Base-by-base conservation (phyloP, 1,140 invertebrate genomes). In the Magallana angulata region DNA sequence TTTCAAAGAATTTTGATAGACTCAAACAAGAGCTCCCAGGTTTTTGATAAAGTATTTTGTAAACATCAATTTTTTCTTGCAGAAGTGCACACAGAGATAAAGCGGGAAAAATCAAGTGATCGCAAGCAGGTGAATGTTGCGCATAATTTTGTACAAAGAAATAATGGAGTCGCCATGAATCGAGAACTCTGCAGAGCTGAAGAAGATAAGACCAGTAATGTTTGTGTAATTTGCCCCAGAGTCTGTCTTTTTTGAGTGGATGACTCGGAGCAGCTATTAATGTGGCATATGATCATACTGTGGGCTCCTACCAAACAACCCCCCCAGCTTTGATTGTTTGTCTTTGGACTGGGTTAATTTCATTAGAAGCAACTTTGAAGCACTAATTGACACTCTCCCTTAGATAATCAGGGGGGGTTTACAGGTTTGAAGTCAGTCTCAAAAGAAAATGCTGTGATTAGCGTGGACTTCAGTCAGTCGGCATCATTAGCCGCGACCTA, bases 1-100 rank as follows among this genome's bases (percentile, higher is more conserved):
- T 76, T 76, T 30, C 18, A 30, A 24, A 76, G 68, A 76, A 76
- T 76, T 76, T 76, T 76, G 68, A 76, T 76, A 76, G 68, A 76
- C 68, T 76, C 12, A 30, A 48, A 30, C 24, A 30, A 76, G 68
- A 36, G 12, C 68, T 76, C 68, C 68, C 24, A 18, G 11, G 36
- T 24, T 18, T 76, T 76, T 76, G 68, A 76, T 76, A 36, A 76
- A 76, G 24, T 36, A 76, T 76, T 76, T 76, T 76, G 68, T 76
- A 76, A 76, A 76, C 68, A 76, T 76, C 68, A 76, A 76, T 76
- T 76, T 76, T 24, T 11, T 24, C 68, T n/a, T 62, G 60, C 24
- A 36, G 11, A 30, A 76, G 68, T 76, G 68, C 68, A 76, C 14
- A 12, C 24, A 48, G 24, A 30, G 8, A 30, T 30, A 30, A 36